These are phyloP conservation scores for Heliornis fulica DNA, from an alignment of 2,113 vertebrate genomes.

Conservation along the genomic window DNA sequence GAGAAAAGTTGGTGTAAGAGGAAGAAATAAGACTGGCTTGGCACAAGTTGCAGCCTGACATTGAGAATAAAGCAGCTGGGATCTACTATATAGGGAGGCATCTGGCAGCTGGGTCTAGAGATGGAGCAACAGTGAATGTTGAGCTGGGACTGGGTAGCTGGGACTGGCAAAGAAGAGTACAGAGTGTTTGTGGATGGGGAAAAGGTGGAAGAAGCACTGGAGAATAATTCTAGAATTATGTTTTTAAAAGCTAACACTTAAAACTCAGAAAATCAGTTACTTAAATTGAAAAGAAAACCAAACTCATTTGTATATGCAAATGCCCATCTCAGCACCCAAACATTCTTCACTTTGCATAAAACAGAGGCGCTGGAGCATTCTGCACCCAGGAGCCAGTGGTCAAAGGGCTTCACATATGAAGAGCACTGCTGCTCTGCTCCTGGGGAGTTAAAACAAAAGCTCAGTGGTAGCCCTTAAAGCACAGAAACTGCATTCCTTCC, in stretches of 20 bases:
- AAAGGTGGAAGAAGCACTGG: background rate
- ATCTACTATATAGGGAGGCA: background rate
- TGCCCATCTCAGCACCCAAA: background rate
- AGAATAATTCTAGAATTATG: background rate
- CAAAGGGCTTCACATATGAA: background rate
- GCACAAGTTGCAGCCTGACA: background rate
- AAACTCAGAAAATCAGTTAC: background rate
- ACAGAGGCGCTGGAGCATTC: background rate
- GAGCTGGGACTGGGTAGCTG: background rate
- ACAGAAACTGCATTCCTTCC: slow-evolving; percentile 57
- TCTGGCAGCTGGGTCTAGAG: background rate
- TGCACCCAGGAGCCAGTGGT: background rate
- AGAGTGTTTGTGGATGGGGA: background rate
- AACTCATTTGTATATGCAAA: slow-evolving; percentile 19
- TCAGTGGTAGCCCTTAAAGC: slow-evolving; percentile 24
- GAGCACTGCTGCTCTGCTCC: background rate
- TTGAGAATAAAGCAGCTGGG: background rate
- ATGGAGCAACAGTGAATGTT: background rate
- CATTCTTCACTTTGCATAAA: slow-evolving; percentile 33
- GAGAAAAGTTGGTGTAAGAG: background rate
- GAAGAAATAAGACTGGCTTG: background rate
- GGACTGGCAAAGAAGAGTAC: background rate
- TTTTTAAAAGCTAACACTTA: background rate
- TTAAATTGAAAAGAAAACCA: slow-evolving; percentile 6
- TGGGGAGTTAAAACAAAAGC: background rate